phyloP scores from a whole-genome alignment of 2,888 invertebrate species.

The Dione juno region DNA sequence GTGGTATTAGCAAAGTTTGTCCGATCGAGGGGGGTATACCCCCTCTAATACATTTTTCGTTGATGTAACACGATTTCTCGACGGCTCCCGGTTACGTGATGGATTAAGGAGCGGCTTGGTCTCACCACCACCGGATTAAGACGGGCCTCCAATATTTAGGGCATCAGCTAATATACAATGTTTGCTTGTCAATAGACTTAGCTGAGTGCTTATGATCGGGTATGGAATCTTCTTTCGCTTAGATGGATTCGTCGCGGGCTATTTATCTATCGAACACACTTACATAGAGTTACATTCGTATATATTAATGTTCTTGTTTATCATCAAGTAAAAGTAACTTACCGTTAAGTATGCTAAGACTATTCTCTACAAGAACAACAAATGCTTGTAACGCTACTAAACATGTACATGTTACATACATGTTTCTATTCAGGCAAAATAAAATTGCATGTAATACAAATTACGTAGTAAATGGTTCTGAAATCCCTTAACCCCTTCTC shows the following conservation, averaged over 20 bases:
- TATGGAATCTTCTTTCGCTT: conserved; percentile 32
- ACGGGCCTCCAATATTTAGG: conserved; percentile 76
- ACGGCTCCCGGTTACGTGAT: conserved; percentile 83
- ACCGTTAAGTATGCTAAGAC: too few relatives aligned
- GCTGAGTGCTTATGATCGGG: conserved; percentile 53
- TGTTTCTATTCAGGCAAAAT: conserved; percentile 9
- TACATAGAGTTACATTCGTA: not conserved
- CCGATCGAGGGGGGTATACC: conserved; percentile 71
- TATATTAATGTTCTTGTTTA: not conserved
- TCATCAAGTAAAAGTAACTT: not conserved
- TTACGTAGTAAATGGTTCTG: conserved; percentile 44
- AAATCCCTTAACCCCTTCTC: conserved; percentile 48
- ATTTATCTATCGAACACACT: conserved; percentile 7
- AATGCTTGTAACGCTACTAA: too few relatives aligned
- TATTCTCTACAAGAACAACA: too few relatives aligned
- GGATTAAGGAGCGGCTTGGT: conserved; percentile 79
- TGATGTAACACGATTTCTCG: conserved; percentile 85
- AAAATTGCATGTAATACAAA: conserved; percentile 40
- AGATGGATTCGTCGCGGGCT: conserved; percentile 10
- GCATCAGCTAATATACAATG: conserved; percentile 79
- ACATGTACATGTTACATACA: not conserved
- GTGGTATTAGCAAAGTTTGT: conserved; percentile 84
- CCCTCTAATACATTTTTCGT: conserved; percentile 84
- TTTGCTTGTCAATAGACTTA: conserved; percentile 77
- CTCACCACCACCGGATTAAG: conserved; percentile 78